phyloP scores from a whole-genome alignment of 2,888 invertebrate species.

The Lasioglossum calceatum region DNA sequence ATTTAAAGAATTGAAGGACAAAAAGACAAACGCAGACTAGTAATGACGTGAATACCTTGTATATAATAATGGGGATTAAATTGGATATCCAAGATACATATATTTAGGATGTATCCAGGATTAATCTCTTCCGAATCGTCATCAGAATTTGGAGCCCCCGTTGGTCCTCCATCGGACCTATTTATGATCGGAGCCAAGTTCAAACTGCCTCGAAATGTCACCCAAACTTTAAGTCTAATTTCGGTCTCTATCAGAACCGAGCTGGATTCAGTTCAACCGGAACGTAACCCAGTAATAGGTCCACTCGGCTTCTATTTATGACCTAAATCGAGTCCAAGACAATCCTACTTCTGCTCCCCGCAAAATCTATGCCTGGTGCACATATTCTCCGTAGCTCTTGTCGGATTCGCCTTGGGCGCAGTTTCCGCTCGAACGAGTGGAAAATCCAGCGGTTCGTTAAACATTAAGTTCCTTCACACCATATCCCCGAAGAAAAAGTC shows the following conservation, averaged over 20 bases:
- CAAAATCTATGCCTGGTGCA: not conserved
- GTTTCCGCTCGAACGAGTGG: not conserved
- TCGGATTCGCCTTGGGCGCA: not conserved
- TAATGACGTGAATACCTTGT: too few species aligned
- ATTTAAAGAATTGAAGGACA: too few species aligned
- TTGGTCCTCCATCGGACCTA: not conserved
- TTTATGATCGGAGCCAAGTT: not conserved
- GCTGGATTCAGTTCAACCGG: conserved; percentile 10
- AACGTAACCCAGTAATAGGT: conserved; percentile 6
- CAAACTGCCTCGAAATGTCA: not conserved
- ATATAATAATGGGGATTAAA: too few species aligned
- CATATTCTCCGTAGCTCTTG: not conserved
- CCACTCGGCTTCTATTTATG: conserved; percentile 8
- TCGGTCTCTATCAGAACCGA: not conserved
- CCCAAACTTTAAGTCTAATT: not conserved
- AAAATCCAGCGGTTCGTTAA: conserved; percentile 7
- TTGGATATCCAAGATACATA: too few species aligned
- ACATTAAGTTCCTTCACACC: not conserved
- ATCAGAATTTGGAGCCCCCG: not conserved
- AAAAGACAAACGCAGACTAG: too few species aligned
- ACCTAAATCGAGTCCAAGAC: conserved; percentile 9
- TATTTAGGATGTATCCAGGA: not conserved
- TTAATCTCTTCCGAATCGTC: not conserved
- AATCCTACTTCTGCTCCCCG: not conserved
- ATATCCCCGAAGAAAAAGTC: not conserved